Evolutionary conservation across 1,140 invertebrate species (phyloP).

Genomic region (Drosophila pectinifera): DNA sequence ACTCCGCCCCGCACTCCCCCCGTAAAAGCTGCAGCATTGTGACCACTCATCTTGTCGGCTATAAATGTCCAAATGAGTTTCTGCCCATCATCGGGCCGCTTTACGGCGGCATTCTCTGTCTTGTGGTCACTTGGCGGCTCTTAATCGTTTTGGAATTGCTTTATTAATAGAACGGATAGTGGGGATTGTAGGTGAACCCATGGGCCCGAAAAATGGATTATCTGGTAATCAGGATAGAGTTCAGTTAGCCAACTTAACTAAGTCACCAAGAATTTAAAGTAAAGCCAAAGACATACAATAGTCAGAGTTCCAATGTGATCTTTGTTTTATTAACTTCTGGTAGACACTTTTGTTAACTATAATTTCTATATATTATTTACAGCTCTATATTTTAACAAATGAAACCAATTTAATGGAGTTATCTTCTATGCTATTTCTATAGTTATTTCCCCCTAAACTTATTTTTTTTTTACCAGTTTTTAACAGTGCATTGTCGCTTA

Average conservation of each 20-base stretch:
- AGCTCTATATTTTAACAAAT: too few relatives aligned
- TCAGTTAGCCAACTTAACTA: neutral
- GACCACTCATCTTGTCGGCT: slow-evolving; percentile 75
- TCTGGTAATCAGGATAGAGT: neutral
- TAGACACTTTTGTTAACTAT: too few relatives aligned
- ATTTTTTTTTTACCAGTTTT: neutral
- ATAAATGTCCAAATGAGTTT: slow-evolving; percentile 80
- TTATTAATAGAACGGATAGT: slow-evolving; percentile 81
- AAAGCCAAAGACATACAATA: neutral
- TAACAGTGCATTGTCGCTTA: slow-evolving; percentile 34
- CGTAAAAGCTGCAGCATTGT: slow-evolving; percentile 49
- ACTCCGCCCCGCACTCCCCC: slow-evolving; percentile 27
- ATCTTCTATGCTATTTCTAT: too few relatives aligned
- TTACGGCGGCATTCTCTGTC: slow-evolving; percentile 39
- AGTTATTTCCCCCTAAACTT: too few relatives aligned
- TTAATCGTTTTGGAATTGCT: slow-evolving; percentile 82
- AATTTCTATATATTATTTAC: too few relatives aligned
- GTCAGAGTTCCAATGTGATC: too few relatives aligned
- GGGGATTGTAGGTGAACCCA: slow-evolving; percentile 45
- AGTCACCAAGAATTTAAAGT: too few relatives aligned
- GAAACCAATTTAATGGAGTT: too few relatives aligned
- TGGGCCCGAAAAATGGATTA: neutral
- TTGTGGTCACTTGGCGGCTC: slow-evolving; percentile 65
- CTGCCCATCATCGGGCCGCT: slow-evolving; percentile 38
- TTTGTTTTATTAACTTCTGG: too few relatives aligned